Conservation (phyloP, 2,888 invertebrate genomes). For the Syrphus vitripennis region DNA sequence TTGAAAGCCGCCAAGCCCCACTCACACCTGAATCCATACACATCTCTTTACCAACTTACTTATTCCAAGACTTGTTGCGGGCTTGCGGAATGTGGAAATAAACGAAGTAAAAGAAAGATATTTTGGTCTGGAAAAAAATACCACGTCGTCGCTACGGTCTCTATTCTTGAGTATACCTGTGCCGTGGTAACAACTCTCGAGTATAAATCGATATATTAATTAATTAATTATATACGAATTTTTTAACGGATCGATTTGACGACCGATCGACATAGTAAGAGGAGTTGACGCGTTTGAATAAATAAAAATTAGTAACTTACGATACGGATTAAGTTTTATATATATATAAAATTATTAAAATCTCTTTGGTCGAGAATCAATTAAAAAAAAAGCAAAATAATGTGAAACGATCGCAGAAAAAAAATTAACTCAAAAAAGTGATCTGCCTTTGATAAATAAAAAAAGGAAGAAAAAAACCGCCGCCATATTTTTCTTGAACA, state of each 20-base stretch:
- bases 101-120: slow-evolving; percentile 62
- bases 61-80: slow-evolving; percentile 61
- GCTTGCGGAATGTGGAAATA: slow-evolving; percentile 68
- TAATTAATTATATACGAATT: not conserved
- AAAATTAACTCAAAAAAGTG: not conserved
- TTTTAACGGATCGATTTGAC: too few relatives aligned
- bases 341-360: not conserved
- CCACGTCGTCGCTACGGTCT: slow-evolving; percentile 69
- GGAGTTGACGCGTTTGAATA: slow-evolving; percentile 51
- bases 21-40: slow-evolving; percentile 26
- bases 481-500: slow-evolving; percentile 52
- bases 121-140: slow-evolving; percentile 52
- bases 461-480: slow-evolving; percentile 42
- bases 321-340: slow-evolving; percentile 11
- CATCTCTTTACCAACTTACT: not conserved
- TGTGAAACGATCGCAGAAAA: slow-evolving; percentile 18
- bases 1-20: slow-evolving; percentile 24
- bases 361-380: not conserved
- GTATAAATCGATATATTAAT: not conserved
- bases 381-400: not conserved
- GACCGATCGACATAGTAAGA: not conserved
- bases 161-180: slow-evolving; percentile 71
- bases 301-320: not conserved
- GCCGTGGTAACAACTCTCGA: slow-evolving; percentile 71
- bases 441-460: slow-evolving; percentile 19